phyloP scores from a whole-genome alignment of 2,888 invertebrate genomes.

The Ophion costatus region DNA sequence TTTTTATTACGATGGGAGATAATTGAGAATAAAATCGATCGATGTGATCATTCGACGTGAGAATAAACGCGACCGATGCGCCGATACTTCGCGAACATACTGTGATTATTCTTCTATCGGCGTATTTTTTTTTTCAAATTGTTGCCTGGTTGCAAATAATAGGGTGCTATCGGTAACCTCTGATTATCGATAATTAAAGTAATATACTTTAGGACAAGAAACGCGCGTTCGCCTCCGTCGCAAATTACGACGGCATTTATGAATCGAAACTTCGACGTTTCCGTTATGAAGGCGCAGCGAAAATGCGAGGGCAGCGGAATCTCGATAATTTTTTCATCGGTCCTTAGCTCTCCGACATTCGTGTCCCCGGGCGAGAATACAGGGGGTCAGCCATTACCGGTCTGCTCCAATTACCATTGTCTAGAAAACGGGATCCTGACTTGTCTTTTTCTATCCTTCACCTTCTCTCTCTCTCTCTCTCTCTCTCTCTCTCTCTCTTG shows the following conservation, averaged over 20 bases:
- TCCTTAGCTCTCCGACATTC: slow-evolving; percentile 45
- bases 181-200: slow-evolving; percentile 33
- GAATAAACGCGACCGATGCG: neutral
- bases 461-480: neutral
- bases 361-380: slow-evolving; percentile 65
- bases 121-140: neutral
- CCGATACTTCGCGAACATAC: slow-evolving; percentile 5
- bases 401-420: slow-evolving; percentile 68
- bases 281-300: slow-evolving; percentile 19
- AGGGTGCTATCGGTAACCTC: slow-evolving; percentile 21
- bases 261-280: slow-evolving; percentile 41
- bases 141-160: slow-evolving; percentile 1
- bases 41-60: slow-evolving; percentile 2
- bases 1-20: neutral
- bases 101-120: slow-evolving; percentile 12
- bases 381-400: slow-evolving; percentile 63
- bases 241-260: slow-evolving; percentile 31
- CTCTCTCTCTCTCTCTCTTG: neutral
- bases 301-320: slow-evolving; percentile 44
- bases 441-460: slow-evolving; percentile 64
- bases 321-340: slow-evolving; percentile 45
- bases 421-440: slow-evolving; percentile 55
- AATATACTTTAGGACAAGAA: slow-evolving; percentile 34
- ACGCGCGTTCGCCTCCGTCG: slow-evolving; percentile 7
- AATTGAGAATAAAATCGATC: neutral